These are phyloP conservation scores for Parascotia fuliginaria DNA, from an alignment of 2,888 invertebrate genomes.

Conservation along the genomic window DNA sequence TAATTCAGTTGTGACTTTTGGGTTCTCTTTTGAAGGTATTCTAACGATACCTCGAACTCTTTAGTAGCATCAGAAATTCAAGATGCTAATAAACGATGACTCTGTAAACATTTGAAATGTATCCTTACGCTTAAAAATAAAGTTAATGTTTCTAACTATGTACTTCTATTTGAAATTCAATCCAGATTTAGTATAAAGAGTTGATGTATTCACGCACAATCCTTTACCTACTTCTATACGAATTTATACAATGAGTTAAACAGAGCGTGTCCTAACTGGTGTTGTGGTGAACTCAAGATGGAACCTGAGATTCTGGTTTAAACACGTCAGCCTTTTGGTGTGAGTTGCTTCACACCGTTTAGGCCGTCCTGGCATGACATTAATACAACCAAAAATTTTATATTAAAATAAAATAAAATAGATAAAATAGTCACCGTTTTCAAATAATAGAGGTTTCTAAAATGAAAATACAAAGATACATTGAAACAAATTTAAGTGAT, in stretches of 20 bases:
- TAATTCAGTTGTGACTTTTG: background rate
- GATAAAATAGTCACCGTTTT: no score
- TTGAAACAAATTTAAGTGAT: constrained; percentile 8
- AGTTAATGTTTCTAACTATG: constrained; percentile 18
- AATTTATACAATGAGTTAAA: constrained; percentile 43
- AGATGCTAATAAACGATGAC: constrained; percentile 17
- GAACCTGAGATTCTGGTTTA: constrained; percentile 52
- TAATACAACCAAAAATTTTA: background rate
- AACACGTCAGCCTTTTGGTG: constrained; percentile 14
- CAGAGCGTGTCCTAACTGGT: constrained; percentile 64
- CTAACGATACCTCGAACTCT: constrained; percentile 8
- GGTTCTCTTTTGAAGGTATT: constrained; percentile 6
- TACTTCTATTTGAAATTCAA: constrained; percentile 10
- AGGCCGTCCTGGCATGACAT: constrained; percentile 11
- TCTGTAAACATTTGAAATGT: constrained; percentile 31
- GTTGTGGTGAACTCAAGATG: constrained; percentile 40
- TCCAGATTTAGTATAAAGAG: constrained; percentile 3
- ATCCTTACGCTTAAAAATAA: constrained; percentile 29
- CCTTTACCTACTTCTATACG: constrained; percentile 17
- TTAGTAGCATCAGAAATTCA: constrained; percentile 8
- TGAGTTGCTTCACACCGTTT: constrained; percentile 24
- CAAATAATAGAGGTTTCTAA: background rate
- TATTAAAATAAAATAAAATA: no score
- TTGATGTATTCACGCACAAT: constrained; percentile 8
- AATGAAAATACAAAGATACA: constrained; percentile 18